Percentiles rank a stretch among this genome's conserved stretches.
Conservation (phyloP, 2,888 invertebrate genomes). For the Chalcosyrphus nemorum region DNA sequence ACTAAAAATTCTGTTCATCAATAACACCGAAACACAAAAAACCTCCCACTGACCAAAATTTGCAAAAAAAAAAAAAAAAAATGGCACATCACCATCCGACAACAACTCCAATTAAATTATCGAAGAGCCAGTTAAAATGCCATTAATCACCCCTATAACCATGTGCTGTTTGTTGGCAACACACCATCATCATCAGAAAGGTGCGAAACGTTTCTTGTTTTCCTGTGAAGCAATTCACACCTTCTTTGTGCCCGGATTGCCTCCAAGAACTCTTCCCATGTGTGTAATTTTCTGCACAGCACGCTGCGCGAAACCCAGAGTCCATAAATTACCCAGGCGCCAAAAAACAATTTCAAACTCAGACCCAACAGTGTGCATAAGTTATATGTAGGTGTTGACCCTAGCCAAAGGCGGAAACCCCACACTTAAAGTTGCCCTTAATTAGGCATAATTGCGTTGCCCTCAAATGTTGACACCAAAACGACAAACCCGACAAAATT, state of each 20-base stretch:
- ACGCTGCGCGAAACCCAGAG: slow-evolving; percentile 48
- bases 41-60: slow-evolving; percentile 8
- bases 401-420: slow-evolving; percentile 61
- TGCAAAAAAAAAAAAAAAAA: slow-evolving; percentile 21
- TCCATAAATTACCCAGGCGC: slow-evolving; percentile 68
- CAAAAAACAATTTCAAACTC: slow-evolving; percentile 46
- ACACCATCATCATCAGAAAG: slow-evolving; percentile 71
- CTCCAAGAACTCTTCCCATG: slow-evolving; percentile 19
- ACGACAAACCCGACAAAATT: slow-evolving; percentile 33
- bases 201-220: slow-evolving; percentile 71
- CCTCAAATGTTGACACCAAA: slow-evolving; percentile 55
- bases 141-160: slow-evolving; percentile 81
- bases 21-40: not conserved
- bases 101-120: slow-evolving; percentile 63
- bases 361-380: not conserved
- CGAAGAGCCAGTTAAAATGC: slow-evolving; percentile 80
- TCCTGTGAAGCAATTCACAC: slow-evolving; percentile 70
- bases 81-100: slow-evolving; percentile 7
- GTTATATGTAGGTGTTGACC: slow-evolving; percentile 45
- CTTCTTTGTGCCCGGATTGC: slow-evolving; percentile 26
- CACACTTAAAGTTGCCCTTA: slow-evolving; percentile 47
- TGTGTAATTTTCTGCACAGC: slow-evolving; percentile 69
- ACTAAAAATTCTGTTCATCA: slow-evolving; percentile 31
- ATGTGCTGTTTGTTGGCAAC: slow-evolving; percentile 73
- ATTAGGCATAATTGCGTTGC: slow-evolving; percentile 63